A percentile compares a stretch with the other conserved stretches of the same genome.
These are phyloP conservation scores for Papilio glaucus DNA, from an alignment of 1,140 invertebrate genomes.

Conservation along the genomic window DNA sequence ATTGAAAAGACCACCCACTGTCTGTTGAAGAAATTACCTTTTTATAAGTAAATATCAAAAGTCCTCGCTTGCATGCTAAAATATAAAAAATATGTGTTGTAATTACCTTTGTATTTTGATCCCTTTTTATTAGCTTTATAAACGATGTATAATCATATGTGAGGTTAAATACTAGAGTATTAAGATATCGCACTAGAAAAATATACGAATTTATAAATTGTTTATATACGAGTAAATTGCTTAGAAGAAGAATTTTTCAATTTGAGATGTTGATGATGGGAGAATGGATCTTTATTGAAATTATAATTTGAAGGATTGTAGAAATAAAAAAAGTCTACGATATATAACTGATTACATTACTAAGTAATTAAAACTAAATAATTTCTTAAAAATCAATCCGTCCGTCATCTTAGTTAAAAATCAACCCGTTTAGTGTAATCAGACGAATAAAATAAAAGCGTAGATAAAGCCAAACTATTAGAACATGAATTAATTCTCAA, in stretches of 20 bases:
- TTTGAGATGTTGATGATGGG: no score
- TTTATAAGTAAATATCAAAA: not conserved
- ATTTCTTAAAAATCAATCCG: no score
- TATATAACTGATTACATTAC: no score
- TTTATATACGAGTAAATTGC: no score
- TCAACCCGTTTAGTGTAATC: no score
- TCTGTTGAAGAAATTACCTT: not conserved
- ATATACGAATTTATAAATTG: no score
- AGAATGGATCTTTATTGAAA: no score
- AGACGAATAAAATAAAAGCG: not conserved
- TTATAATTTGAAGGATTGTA: not conserved
- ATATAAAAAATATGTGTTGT: not conserved
- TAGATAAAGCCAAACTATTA: not conserved
- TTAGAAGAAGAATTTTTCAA: no score
- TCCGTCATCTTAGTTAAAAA: no score
- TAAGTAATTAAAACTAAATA: not conserved
- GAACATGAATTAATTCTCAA: slow-evolving; percentile 26
- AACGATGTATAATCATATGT: not conserved
- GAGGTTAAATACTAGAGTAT: not conserved
- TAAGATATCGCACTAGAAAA: not conserved
- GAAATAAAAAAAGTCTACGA: not conserved
- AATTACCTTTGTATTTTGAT: not conserved
- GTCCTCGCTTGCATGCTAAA: not conserved
- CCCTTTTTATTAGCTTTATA: not conserved
- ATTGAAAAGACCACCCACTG: not conserved